phyloP scores from a whole-genome alignment of 2,113 vertebrate species.

The Gracilinanus agilis region DNA sequence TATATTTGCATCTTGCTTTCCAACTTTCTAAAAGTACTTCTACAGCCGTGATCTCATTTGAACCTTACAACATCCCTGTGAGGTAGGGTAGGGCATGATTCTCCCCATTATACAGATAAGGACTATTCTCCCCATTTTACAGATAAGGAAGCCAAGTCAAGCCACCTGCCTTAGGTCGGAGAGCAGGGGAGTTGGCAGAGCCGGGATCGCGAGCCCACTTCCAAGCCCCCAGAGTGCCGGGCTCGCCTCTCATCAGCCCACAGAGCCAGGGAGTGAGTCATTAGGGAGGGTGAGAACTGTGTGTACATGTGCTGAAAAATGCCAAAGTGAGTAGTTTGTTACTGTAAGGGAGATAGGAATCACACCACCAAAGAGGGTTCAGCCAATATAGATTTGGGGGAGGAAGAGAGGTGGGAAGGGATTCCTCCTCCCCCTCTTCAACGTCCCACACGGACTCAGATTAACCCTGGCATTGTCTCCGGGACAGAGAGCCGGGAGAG shows the following conservation, averaged over 20 bases:
- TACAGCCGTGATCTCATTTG: background rate
- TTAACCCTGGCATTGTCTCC: background rate
- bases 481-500: background rate
- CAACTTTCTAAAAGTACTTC: background rate
- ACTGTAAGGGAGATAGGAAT: background rate
- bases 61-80: background rate
- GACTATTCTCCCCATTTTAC: background rate
- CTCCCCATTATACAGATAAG: background rate
- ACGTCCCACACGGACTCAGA: background rate
- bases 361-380: background rate
- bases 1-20: background rate
- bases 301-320: background rate
- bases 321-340: background rate
- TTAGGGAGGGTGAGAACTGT: background rate
- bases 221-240: background rate
- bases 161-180: background rate
- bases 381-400: background rate
- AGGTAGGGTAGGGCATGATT: background rate
- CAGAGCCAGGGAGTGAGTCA: background rate
- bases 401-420: background rate
- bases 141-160: background rate
- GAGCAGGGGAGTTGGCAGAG: background rate
- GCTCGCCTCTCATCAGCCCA: background rate
- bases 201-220: background rate
- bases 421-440: background rate